phyloP scores from a whole-genome alignment of 2,888 invertebrate species.

The Beris morrisii region DNA sequence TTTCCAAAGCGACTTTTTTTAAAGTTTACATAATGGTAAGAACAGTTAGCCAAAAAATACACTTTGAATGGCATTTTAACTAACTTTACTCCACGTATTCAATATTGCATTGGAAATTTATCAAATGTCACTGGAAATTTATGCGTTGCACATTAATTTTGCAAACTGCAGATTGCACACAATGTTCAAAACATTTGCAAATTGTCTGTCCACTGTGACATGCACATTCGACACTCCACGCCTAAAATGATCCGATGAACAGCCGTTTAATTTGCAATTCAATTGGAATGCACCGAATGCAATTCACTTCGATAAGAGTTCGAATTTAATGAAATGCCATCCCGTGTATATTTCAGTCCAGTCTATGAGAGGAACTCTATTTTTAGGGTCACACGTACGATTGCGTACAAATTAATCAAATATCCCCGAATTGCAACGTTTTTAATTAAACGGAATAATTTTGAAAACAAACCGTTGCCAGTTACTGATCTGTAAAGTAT shows the following conservation, averaged over 20 bases:
- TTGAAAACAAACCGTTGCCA: constrained; percentile 1
- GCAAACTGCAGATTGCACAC: no score
- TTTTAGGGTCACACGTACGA: constrained; percentile 2
- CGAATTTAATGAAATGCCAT: constrained; percentile 36
- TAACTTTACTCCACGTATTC: no score
- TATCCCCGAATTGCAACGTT: constrained; percentile 16
- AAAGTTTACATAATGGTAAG: no score
- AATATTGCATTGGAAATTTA: no score
- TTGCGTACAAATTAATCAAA: constrained; percentile 37
- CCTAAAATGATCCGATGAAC: constrained; percentile 13
- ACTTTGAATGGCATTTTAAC: no score
- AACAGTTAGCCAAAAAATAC: no score
- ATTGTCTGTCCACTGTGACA: no score
- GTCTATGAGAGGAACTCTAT: constrained; percentile 18
- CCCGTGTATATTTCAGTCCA: constrained; percentile 13
- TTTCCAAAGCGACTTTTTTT: no score
- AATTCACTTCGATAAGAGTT: constrained; percentile 31
- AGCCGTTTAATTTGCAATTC: constrained; percentile 38
- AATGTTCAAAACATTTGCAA: no score
- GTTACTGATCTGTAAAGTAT: constrained; percentile 1
- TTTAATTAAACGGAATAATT: constrained; percentile 32
- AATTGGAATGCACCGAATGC: constrained; percentile 38
- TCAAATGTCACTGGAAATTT: no score
- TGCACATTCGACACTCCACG: no score
- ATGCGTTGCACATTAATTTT: no score